Base-by-base conservation (phyloP, 1,140 invertebrate genomes). In the Saccostrea cuccullata region DNA sequence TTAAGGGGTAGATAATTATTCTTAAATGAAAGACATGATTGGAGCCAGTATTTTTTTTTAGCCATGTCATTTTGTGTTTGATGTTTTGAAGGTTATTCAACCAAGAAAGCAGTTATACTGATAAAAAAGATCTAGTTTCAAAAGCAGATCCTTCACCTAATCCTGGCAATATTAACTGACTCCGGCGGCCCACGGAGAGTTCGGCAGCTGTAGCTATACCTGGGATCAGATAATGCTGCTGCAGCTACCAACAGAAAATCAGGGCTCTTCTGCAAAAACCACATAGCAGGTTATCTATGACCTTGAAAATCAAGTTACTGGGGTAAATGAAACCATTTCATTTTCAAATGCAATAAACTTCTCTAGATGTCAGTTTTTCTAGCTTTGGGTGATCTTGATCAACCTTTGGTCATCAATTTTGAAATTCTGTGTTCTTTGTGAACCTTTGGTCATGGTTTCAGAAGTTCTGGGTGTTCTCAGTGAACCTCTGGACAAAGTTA, bases 11-110 rank as follows among this genome's bases (percentile, higher is more conserved):
- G 11, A 30, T 11, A 15, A 15, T 30, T 77, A 15, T 30, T 13
- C 9, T 77, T 77, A 23, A 12, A 30, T 64, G 70, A 30, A 77
- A 77, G 23, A 77, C 11, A 26, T 17, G 15, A 77, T 15, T 15
- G 30, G 26, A 36, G 70, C 23, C 30, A 77, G 70, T 30, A 36
- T 77, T 77, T 77, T 15, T 3, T 4, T 77, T 77, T 36, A 77
- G 30, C 26, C 26, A 36, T 77, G 70, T 77, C 70, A 77, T 77
- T 77, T 36, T 77, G 70, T 77, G 23, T 77, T 36, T 77, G 70
- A 77, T 77, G 70, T 77, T 77, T 77, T 77, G 70, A 77, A 77
- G 70, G 26, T 20, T 77, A 77, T 77, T 77, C 70, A 77, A 77
- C 70, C 70, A 77, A 26, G 70, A 26, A 77, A 36, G 70, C 70